These are phyloP conservation scores for Caenorhabditis sp. DNA, from an alignment of 2,888 invertebrate species.

Conservation along the genomic window DNA sequence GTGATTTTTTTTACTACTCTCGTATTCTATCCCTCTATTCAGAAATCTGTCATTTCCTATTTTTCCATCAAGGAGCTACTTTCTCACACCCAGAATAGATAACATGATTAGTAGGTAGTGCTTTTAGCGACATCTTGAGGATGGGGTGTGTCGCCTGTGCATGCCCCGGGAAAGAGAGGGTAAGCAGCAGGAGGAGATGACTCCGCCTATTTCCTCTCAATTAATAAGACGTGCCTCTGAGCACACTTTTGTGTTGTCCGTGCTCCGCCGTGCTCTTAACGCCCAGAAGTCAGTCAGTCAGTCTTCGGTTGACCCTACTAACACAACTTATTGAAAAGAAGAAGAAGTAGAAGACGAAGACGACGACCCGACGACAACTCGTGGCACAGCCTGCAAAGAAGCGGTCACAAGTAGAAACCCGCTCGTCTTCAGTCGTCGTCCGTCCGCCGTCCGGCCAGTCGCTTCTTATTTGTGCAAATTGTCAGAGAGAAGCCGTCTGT, in stretches of 20 bases:
- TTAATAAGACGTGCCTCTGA: conserved; percentile 63
- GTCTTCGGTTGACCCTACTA: conserved; percentile 50
- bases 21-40: conserved; percentile 1
- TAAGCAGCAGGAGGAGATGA: conserved; percentile 16
- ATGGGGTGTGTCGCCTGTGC: conserved; percentile 50
- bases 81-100: conserved; percentile 47
- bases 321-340: conserved; percentile 60
- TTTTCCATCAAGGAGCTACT: conserved; percentile 14
- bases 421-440: conserved; percentile 42
- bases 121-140: conserved; percentile 58
- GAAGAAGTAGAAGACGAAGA: no score
- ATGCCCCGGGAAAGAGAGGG: conserved; percentile 34
- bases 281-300: conserved; percentile 61
- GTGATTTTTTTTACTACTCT: background rate
- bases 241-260: conserved; percentile 54
- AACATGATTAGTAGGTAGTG: conserved; percentile 65
- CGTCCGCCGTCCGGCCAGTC: conserved; percentile 37
- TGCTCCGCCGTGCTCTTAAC: conserved; percentile 51
- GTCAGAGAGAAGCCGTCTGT: conserved; percentile 48
- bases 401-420: conserved; percentile 58
- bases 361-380: conserved; percentile 31
- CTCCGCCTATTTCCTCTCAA: conserved; percentile 64
- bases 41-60: background rate
- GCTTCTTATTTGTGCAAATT: conserved; percentile 62
- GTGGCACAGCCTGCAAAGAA: conserved; percentile 31